These are phyloP conservation scores for Papilio elwesi DNA, from an alignment of 2,888 invertebrate species.

Conservation along the genomic window DNA sequence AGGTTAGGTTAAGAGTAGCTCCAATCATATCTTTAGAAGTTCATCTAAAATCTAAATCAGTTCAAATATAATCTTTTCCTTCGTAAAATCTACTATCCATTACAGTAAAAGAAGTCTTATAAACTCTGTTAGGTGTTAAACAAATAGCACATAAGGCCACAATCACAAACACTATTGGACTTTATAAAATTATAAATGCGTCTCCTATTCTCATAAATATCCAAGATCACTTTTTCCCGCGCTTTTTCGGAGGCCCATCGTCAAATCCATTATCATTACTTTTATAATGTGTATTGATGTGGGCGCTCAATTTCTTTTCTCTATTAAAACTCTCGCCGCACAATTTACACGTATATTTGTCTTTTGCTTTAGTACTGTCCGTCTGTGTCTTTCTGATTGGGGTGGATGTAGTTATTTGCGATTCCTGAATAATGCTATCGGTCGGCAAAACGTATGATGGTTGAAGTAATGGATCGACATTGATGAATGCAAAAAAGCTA, in stretches of 20 bases:
- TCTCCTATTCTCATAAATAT: not conserved
- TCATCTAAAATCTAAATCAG: too few species aligned
- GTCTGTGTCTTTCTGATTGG: constrained; percentile 48
- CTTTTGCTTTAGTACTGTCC: constrained; percentile 51
- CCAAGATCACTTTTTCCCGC: constrained; percentile 46
- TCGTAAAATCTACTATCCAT: too few species aligned
- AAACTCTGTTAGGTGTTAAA: too few species aligned
- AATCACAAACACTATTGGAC: not conserved
- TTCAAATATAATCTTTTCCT: too few species aligned
- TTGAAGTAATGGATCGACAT: constrained; percentile 74
- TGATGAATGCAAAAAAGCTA: constrained; percentile 75
- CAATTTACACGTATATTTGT: constrained; percentile 71
- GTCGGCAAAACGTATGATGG: constrained; percentile 77
- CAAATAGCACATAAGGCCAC: not conserved
- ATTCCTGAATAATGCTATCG: constrained; percentile 75
- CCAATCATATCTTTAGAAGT: too few species aligned
- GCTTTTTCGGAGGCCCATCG: constrained; percentile 51
- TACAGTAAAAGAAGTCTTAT: too few species aligned
- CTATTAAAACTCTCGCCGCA: constrained; percentile 70
- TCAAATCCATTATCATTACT: constrained; percentile 69
- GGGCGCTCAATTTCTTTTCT: constrained; percentile 73
- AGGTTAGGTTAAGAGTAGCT: too few species aligned
- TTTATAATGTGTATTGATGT: constrained; percentile 74
- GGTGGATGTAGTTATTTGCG: constrained; percentile 75
- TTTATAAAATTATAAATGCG: constrained; percentile 12